Base-by-base conservation (phyloP, 2,113 vertebrate species). In the Tichodroma muraria region DNA sequence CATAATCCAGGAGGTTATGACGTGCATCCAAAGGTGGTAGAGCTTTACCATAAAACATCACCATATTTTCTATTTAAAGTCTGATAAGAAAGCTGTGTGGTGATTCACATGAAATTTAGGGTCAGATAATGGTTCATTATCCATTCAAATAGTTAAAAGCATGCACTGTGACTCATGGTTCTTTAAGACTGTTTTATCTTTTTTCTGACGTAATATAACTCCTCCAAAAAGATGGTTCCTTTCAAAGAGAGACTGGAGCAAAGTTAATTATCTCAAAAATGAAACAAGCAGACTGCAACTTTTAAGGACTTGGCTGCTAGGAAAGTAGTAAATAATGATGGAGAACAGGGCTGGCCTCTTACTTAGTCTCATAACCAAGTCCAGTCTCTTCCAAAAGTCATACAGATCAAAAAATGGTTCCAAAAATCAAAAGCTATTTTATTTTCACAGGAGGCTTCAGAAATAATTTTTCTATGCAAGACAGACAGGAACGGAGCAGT, bases 1-100 rank as follows among this genome's bases (percentile, higher is more conserved):
- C 0, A 0, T 25, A 24, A 20, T 19, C 20, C 73, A 54, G 33
- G 37, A 80, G 8, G 25, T 57, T 61, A 64, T 6, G 6, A 9
- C 24, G 73, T n/a, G 15, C 2, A 2, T 57, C 40, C 49, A 72
- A 61, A 85, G 11, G 25, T 49, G 33, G 40, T 16, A 53, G 0
- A 64, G 22, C 23, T 56, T 38, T 65, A 19, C 18, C 6, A 47
- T 28, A 56, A 56, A 86, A 38, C 5, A 71, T n/a, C 7, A 71
- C 12, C 4, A 2, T 49, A 52, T 23, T 82, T 79, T 79, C 49
- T 60, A 37, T 25, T 40, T 59, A 14, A 79, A 64, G 10, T 25
- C 40, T 49, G 24, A 1, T 44, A 81, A 44, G 52, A 89, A 38
- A 71, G 30, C 17, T 50, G 23, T 14, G 8, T 21, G 15, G 8